Conservation (phyloP, 2,888 invertebrate species). For the Drosophila acutilabella region DNA sequence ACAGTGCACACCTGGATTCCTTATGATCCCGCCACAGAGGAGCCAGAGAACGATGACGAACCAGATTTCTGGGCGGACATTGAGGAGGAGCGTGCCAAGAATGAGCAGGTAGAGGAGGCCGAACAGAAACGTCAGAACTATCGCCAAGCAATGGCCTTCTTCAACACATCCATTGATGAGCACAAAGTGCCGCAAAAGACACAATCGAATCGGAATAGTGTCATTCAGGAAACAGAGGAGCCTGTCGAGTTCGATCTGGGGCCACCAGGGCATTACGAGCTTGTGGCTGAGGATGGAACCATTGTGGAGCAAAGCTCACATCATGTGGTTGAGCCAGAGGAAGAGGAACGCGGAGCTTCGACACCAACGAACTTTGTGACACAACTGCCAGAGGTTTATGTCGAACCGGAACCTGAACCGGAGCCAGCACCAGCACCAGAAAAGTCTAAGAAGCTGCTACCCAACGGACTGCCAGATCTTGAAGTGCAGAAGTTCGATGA, state of each 20-base stretch:
- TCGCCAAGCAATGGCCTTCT: slow-evolving; percentile 84
- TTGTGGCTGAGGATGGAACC: slow-evolving; percentile 53
- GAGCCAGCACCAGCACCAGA: not conserved
- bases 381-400: slow-evolving; percentile 65
- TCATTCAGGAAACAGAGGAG: slow-evolving; percentile 55
- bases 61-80: slow-evolving; percentile 74
- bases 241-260: slow-evolving; percentile 39
- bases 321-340: slow-evolving; percentile 26
- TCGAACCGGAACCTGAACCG: slow-evolving; percentile 59
- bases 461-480: slow-evolving; percentile 75
- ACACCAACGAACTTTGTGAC: slow-evolving; percentile 75
- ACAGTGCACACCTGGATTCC: slow-evolving; percentile 61
- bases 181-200: slow-evolving; percentile 63
- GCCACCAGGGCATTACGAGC: slow-evolving; percentile 59
- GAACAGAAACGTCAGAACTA: slow-evolving; percentile 82
- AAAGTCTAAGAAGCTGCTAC: slow-evolving; percentile 40
- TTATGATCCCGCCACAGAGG: slow-evolving; percentile 9
- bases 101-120: slow-evolving; percentile 68
- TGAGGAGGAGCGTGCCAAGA: slow-evolving; percentile 54
- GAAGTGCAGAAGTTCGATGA: slow-evolving; percentile 69
- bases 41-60: slow-evolving; percentile 44
- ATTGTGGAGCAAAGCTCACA: slow-evolving; percentile 39
- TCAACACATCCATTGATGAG: slow-evolving; percentile 81
- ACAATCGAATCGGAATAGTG: slow-evolving; percentile 50
- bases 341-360: slow-evolving; percentile 51